These are phyloP conservation scores for Anarrhichthys ocellatus DNA, from an alignment of 2,113 vertebrate genomes.

Conservation along the genomic window DNA sequence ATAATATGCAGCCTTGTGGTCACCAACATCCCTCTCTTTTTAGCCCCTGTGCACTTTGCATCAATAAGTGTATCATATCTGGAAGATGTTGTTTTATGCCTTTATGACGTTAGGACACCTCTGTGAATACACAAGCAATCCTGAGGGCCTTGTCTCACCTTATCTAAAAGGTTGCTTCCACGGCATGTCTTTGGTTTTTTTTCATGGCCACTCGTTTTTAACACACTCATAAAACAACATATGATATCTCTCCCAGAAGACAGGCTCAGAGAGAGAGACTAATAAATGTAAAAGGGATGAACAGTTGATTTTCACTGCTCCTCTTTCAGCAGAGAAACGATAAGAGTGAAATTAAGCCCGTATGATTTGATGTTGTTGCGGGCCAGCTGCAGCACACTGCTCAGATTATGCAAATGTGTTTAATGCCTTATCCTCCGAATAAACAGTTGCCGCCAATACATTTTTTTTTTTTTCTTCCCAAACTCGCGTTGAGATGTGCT, in stretches of 20 bases:
- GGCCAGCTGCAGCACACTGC: constrained; percentile 61
- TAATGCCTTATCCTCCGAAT: constrained; percentile 69
- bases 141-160: constrained; percentile 45
- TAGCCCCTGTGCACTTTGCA: neutral
- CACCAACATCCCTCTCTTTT: neutral
- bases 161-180: constrained; percentile 58
- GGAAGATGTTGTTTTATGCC: constrained; percentile 39
- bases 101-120: constrained; percentile 15
- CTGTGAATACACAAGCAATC: constrained; percentile 49
- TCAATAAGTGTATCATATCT: constrained; percentile 30
- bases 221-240: constrained; percentile 63
- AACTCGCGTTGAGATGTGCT: constrained; percentile 48
- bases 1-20: neutral
- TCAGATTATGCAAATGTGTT: constrained; percentile 74
- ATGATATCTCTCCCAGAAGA: constrained; percentile 62
- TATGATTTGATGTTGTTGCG: constrained; percentile 60
- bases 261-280: constrained; percentile 36
- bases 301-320: constrained; percentile 42
- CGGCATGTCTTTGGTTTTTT: constrained; percentile 37
- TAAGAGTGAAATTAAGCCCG: constrained; percentile 61
- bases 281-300: constrained; percentile 65
- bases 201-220: constrained; percentile 47
- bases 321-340: constrained; percentile 59
- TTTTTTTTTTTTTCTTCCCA: constrained; percentile 9
- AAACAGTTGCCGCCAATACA: constrained; percentile 61